Evolutionary conservation across 2,113 vertebrate genomes (phyloP), one percentile per base, ranked within the genome.

Genomic region (Anhinga anhinga): DNA sequence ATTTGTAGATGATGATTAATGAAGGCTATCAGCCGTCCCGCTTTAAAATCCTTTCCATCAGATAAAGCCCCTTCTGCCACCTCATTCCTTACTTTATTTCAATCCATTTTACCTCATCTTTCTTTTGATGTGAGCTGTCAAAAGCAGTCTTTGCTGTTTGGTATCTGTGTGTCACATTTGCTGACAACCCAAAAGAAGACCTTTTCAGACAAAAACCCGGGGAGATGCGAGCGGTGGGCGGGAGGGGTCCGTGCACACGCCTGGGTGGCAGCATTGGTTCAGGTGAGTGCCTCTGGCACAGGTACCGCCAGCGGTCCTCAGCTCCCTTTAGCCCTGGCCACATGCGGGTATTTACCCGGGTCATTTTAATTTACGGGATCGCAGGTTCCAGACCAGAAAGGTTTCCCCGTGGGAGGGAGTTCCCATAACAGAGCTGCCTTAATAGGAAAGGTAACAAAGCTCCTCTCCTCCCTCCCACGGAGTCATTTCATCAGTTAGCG

Each of bases 101-200:
- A 8, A 78, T 90, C 88, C 79, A 15, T 95, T 97, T 97, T 71
- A 52, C 96, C 78, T 97, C 96, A 26, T 95, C 76, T 97, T 97
- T 95, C 97, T 95, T n/a, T 52, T 80, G 67, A 95, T 40, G 22
- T 38, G 90, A 96, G 84, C 97, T 97, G 97, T 97, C 98, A 98
- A 29, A 66, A 87, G 73, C 92, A 65, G 16, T 42, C 91, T 94
- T 25, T 36, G 66, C 90, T 59, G 65, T 8, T 81, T 34, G 38
- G 42, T 47, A 0, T 52, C 72, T 3, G 29, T 1, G 5, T 72
- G 90, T 94, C 72, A 70, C 79, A 2, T 34, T 40, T 83, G 18
- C 86, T 97, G 95, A 95, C 96, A 97, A 91, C 84, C 93, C 59
- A 21, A 32, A 40, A 87, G 91, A 15, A 72, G 91, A 13, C 10